A percentile compares a stretch with the other conserved stretches of the same genome.
These are phyloP conservation scores for Lochmaea crataegi DNA, from an alignment of 2,888 invertebrate species.

Conservation along the genomic window DNA sequence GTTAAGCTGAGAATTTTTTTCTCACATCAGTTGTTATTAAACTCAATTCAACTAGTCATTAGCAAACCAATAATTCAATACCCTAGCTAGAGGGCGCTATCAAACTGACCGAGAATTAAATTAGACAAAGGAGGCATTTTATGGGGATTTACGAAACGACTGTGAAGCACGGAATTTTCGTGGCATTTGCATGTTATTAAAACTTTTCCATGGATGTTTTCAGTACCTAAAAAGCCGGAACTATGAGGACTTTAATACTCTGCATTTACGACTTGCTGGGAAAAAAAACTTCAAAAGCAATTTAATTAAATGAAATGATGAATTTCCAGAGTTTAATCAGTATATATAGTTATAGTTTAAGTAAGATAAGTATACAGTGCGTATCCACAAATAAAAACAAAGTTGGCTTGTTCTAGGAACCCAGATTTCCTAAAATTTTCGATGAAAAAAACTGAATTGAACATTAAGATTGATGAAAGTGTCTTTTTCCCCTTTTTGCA, in stretches of 20 bases:
- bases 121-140: conserved; percentile 43
- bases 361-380: no score
- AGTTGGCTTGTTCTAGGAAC: no score
- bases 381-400: no score
- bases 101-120: conserved; percentile 36
- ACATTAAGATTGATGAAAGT: no score
- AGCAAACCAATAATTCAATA: background rate
- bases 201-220: conserved; percentile 5
- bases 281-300: background rate
- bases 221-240: background rate
- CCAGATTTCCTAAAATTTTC: no score
- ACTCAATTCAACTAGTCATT: background rate
- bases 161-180: conserved; percentile 12
- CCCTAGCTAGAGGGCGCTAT: conserved; percentile 6
- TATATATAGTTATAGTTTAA: no score
- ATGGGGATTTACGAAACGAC: conserved; percentile 20
- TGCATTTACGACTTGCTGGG: background rate
- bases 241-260: conserved; percentile 3
- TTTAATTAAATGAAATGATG: background rate
- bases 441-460: no score
- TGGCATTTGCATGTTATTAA: conserved; percentile 35
- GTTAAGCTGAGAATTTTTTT: no score
- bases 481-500: no score
- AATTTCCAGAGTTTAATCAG: background rate
- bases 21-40: background rate